Evolutionary conservation across 2,113 vertebrate genomes (phyloP).

Genomic region (Chinchilla lanigera): DNA sequence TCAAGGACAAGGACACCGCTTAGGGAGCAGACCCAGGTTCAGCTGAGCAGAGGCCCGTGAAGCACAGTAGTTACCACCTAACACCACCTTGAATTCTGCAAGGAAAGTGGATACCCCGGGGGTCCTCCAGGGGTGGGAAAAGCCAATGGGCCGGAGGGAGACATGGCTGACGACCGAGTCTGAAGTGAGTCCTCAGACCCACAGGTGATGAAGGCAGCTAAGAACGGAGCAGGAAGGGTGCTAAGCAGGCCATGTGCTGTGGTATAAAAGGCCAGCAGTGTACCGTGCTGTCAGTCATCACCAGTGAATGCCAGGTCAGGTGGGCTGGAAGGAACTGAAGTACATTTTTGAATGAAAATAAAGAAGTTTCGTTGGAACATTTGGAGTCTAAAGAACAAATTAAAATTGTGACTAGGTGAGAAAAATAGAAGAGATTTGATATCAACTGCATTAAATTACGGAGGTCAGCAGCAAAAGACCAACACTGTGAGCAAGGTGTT

Average conservation of each 20-base stretch:
- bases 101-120: no score
- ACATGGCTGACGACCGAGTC: no score
- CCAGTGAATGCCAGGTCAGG: no score
- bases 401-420: neutral
- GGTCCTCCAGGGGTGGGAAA: no score
- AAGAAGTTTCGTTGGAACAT: neutral
- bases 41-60: fast-evolving
- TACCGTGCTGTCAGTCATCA: no score
- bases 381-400: neutral
- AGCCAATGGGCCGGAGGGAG: no score
- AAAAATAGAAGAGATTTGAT: neutral
- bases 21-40: neutral
- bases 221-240: neutral
- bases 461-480: neutral
- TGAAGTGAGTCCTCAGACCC: neutral
- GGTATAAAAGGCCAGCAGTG: no score
- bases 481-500: neutral
- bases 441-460: neutral
- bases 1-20: fast-evolving
- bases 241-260: neutral
- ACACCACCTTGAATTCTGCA: no score
- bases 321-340: neutral
- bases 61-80: neutral
- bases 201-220: neutral
- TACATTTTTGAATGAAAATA: neutral